Percentiles rank a stretch among this genome's conserved stretches.
Conservation (phyloP, 2,113 vertebrate species). For the Hydrolagus affinis region DNA sequence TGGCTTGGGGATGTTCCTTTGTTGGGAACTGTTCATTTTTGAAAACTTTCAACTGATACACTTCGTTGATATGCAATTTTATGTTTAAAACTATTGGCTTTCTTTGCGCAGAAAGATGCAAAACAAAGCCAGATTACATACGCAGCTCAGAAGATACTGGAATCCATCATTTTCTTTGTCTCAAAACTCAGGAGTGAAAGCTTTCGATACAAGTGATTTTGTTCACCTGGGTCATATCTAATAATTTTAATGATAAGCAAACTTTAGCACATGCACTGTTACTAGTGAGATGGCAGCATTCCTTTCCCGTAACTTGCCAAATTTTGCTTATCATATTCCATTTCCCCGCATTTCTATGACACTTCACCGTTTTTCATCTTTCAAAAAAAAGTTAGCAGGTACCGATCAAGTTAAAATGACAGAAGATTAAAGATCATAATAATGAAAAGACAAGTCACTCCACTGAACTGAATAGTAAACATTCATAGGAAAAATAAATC, state of each 20-base stretch:
- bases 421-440: not conserved
- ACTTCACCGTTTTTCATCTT: not conserved
- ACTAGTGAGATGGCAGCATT: not conserved
- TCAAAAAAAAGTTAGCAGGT: not conserved
- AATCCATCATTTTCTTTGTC: not conserved
- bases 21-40: no score
- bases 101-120: no score
- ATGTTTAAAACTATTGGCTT: not conserved
- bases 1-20: no score
- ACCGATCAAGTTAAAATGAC: not conserved
- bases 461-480: not conserved
- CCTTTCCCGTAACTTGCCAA: not conserved
- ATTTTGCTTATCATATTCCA: not conserved
- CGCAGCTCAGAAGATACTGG: not conserved
- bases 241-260: not conserved
- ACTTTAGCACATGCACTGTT: not conserved
- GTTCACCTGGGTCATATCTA: not conserved
- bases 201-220: not conserved
- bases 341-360: not conserved
- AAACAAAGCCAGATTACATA: not conserved
- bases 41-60: no score
- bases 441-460: not conserved
- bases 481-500: not conserved
- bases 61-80: not conserved
- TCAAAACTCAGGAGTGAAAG: not conserved